A percentile compares a stretch with the other conserved stretches of the same genome.
Evolutionary conservation across 1,140 invertebrate genomes (phyloP).

Genomic region (Wiebesia pumilae): DNA sequence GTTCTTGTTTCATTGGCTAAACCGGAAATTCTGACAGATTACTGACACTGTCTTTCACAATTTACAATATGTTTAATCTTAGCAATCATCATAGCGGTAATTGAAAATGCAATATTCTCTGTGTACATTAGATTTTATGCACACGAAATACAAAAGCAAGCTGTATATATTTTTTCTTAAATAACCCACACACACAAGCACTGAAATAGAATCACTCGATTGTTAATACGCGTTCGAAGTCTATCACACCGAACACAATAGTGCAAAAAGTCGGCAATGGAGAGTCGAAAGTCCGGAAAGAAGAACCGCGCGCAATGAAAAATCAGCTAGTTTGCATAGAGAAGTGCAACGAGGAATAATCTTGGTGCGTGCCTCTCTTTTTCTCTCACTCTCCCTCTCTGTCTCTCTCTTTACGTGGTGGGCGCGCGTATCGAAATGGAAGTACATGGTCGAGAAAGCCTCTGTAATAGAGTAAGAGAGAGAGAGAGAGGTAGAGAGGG

Average conservation of each 20-base stretch:
- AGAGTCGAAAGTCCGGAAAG: not conserved
- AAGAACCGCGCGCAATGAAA: not conserved
- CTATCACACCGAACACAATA: too few relatives aligned
- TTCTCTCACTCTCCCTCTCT: conserved; percentile 15
- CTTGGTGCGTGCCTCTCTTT: not conserved
- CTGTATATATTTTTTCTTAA: not conserved
- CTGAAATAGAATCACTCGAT: too few relatives aligned
- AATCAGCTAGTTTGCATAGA: not conserved
- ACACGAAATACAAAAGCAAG: not conserved
- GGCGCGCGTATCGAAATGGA: conserved; percentile 22
- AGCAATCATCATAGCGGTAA: not conserved
- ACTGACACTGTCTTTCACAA: not conserved
- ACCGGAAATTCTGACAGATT: not conserved
- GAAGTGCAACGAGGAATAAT: too few relatives aligned
- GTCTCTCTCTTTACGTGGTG: not conserved
- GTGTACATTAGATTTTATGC: not conserved
- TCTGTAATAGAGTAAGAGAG: not conserved
- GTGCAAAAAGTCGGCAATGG: too few relatives aligned
- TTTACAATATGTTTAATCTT: not conserved
- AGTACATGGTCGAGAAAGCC: not conserved
- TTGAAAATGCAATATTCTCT: not conserved
- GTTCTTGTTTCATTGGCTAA: not conserved
- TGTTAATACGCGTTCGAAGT: too few relatives aligned
- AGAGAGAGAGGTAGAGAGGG: conserved; percentile 12
- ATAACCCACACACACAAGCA: not conserved